phyloP scores from a whole-genome alignment of 2,888 invertebrate genomes.

The Plusia festucae region DNA sequence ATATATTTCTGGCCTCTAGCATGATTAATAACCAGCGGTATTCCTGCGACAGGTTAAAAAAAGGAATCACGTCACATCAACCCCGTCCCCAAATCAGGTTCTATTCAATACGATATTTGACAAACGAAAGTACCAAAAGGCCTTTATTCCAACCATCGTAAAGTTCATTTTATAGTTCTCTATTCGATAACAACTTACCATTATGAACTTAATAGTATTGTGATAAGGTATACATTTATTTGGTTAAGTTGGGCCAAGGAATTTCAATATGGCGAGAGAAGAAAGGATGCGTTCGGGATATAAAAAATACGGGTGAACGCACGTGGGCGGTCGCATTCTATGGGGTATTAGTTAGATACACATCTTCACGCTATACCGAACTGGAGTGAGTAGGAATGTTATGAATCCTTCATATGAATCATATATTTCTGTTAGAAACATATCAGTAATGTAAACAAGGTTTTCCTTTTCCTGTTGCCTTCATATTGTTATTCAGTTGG shows the following conservation, averaged over 20 bases:
- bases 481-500: slow-evolving; percentile 8
- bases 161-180: slow-evolving; percentile 69
- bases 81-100: slow-evolving; percentile 77
- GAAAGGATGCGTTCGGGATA: slow-evolving; percentile 80
- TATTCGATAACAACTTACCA: slow-evolving; percentile 38
- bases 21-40: slow-evolving; percentile 79
- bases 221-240: slow-evolving; percentile 70
- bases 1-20: slow-evolving; percentile 47
- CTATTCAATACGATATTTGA: slow-evolving; percentile 76
- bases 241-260: slow-evolving; percentile 68
- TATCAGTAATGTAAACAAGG: slow-evolving; percentile 35
- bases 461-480: slow-evolving; percentile 38
- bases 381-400: slow-evolving; percentile 53
- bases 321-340: slow-evolving; percentile 80
- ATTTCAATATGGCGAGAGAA: slow-evolving; percentile 80
- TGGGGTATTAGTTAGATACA: slow-evolving; percentile 67
- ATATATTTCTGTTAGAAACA: slow-evolving; percentile 28
- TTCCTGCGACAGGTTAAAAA: slow-evolving; percentile 73
- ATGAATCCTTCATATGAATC: slow-evolving; percentile 55
- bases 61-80: slow-evolving; percentile 79
- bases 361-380: slow-evolving; percentile 67
- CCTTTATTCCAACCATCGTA: slow-evolving; percentile 69
- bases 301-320: slow-evolving; percentile 82
- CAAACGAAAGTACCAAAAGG: slow-evolving; percentile 65
- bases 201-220: slow-evolving; percentile 63